Evolutionary conservation across 2,797 vertebrate species (phyloP), one percentile per base, ranked within the genome.

Genomic region (Acanthopagrus latus): DNA sequence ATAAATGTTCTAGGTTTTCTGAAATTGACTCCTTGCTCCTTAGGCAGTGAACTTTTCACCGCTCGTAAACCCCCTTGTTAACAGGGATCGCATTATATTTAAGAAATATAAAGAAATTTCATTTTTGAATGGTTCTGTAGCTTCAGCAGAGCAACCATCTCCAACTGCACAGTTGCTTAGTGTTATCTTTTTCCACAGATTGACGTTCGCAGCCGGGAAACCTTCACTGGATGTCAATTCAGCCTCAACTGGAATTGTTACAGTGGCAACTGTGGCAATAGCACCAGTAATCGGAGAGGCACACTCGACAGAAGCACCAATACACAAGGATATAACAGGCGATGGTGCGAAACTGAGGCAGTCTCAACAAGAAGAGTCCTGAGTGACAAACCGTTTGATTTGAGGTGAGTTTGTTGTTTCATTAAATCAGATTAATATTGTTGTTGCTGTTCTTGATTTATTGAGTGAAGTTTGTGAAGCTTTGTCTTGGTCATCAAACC

Each of bases 331-430:
- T 1, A 0, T 2, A 62, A 20, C 5, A 0, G 0, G 0, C 3
- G 29, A 0, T 90, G 89, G 89, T 89, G 88, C 84, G 89, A 92
- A 75, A 5, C 59, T 0, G 88, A 91, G 71, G 84, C 29, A 0
- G 6, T 89, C 8, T 44, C 43, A 14, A 88, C 33, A 0, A 55
- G 48, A 33, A 33, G 0, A 0, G 1, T 91, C 18, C 0, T 0
- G 0, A 88, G 7, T 51, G 56, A 92, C 68, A 75, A 29, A 64
- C 90, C 90, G 18, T 90, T 92, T 68, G 1, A 77, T 43, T 4
- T 84, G 27, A 33, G 44, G 92, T 91, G 41, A 64, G 83, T 0
- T 20, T 21, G 23, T 43, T 18, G 4, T 14, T 44, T 44, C 12
- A 13, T 5, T 64, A 20, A 44, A 44, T 17, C 3, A 0, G 1